These are phyloP conservation scores for Betta splendens DNA, from an alignment of 2,797 vertebrate genomes.

Conservation along the genomic window DNA sequence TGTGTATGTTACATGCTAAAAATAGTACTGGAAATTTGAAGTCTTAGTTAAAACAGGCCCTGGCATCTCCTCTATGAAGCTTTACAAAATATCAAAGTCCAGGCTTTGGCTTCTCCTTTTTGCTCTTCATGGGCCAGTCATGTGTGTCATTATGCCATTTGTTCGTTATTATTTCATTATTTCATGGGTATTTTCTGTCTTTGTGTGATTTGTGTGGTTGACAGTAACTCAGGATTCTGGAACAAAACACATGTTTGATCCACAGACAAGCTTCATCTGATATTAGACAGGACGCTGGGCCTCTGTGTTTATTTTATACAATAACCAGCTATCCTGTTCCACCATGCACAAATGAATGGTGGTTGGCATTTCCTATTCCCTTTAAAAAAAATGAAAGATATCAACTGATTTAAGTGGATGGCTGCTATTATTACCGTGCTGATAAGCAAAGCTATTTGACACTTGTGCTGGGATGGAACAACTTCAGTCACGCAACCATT, in stretches of 20 bases:
- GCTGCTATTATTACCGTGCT: too few relatives aligned
- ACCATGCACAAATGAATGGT: neutral
- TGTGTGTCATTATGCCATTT: conserved; percentile 32
- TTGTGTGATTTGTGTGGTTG: conserved; percentile 19
- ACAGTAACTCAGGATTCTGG: conserved; percentile 16
- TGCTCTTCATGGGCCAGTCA: conserved; percentile 25
- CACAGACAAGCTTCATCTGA: conserved; percentile 1
- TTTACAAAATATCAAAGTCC: conserved; percentile 21
- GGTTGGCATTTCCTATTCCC: neutral
- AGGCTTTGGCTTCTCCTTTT: conserved; percentile 23
- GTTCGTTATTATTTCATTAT: conserved; percentile 24
- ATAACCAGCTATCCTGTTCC: neutral
- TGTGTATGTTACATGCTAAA: conserved; percentile 35
- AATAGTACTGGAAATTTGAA: conserved; percentile 52
- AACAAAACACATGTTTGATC: conserved; percentile 2
- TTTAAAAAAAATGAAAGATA: neutral
- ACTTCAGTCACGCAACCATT: neutral
- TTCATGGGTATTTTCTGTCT: conserved; percentile 13
- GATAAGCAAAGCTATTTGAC: neutral
- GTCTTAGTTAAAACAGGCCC: conserved; percentile 26
- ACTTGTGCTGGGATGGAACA: neutral
- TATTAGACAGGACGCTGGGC: neutral
- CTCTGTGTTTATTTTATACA: neutral
- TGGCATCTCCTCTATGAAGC: conserved; percentile 26
- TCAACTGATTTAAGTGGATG: neutral